A percentile compares a stretch with the other conserved stretches of the same genome.
These are phyloP conservation scores for Apostichopus californicus DNA, from an alignment of 35 echinoderm and acorn worm genomes.

Conservation along the genomic window DNA sequence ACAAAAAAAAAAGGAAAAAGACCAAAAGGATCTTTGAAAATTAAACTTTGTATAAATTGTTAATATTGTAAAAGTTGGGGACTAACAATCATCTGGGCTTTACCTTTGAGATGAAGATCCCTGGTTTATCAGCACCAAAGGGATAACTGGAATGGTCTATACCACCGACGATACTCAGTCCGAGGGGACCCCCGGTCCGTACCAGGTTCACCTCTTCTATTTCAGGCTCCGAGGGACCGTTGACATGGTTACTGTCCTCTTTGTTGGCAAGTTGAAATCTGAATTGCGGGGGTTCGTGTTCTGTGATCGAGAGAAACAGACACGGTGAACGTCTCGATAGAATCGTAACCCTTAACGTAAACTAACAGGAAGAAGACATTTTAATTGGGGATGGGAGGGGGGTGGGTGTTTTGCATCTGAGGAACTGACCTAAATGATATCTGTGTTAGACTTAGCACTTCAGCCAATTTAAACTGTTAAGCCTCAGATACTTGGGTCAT, in stretches of 20 bases:
- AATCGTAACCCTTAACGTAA: too few relatives aligned
- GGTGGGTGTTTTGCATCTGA: too few relatives aligned
- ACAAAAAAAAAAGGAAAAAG: too few relatives aligned
- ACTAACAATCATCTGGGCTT: neutral
- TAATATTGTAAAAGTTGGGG: too few relatives aligned
- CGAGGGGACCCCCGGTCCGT: conserved; percentile 83
- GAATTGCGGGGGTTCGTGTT: conserved; percentile 91
- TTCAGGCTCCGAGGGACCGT: conserved; percentile 63
- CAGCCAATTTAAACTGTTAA: too few relatives aligned
- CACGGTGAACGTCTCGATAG: too few relatives aligned
- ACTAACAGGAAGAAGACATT: neutral
- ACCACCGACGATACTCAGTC: conserved; percentile 94
- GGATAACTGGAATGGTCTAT: conserved; percentile 98
- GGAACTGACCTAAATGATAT: too few relatives aligned
- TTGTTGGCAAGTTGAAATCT: conserved; percentile 53
- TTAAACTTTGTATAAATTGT: too few relatives aligned
- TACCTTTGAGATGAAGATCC: conserved; percentile 98
- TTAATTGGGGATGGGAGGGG: neutral
- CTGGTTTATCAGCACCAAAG: conserved; percentile 93
- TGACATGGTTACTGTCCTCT: conserved; percentile 51
- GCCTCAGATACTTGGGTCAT: too few relatives aligned
- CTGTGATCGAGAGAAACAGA: neutral
- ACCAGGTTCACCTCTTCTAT: conserved; percentile 76
- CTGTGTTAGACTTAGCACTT: too few relatives aligned
- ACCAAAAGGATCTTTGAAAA: too few relatives aligned